Conservation (phyloP, 2,113 vertebrate genomes). For the Tiliqua scincoides region DNA sequence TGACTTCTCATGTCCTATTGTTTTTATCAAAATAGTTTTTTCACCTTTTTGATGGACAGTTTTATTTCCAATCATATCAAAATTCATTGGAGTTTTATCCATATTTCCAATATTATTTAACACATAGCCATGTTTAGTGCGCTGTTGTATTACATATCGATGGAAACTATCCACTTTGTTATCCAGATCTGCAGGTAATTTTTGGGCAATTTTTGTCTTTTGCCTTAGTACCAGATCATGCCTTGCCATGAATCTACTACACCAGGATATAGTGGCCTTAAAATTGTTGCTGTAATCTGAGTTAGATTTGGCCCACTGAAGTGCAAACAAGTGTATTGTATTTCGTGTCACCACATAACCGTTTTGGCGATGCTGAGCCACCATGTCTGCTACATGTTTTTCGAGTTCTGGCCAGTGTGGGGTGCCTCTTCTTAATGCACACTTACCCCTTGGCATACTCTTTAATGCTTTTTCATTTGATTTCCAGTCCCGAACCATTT, state of each 20-base stretch:
- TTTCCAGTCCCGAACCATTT: no score
- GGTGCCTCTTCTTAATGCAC: constrained; percentile 1
- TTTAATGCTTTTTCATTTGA: no score
- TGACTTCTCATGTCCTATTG: neutral
- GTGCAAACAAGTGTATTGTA: neutral
- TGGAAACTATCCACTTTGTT: neutral
- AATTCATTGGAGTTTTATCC: no score
- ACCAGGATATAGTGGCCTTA: neutral
- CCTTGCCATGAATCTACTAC: neutral
- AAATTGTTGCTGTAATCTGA: neutral
- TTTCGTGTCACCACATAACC: neutral
- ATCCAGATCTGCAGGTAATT: constrained; percentile 7
- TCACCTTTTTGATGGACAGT: neutral
- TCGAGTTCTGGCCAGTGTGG: neutral
- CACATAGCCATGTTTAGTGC: no score
- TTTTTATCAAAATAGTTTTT: neutral
- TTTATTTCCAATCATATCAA: neutral
- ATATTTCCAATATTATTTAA: no score
- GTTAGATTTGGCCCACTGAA: neutral
- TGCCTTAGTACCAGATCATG: neutral
- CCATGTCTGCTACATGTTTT: neutral
- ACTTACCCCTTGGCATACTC: no score
- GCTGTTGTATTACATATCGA: no score
- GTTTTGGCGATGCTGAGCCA: neutral
- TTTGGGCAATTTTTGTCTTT: constrained; percentile 2